Evolutionary conservation across 2,888 invertebrate species (phyloP).

Genomic region (Pyrochroa serraticornis): DNA sequence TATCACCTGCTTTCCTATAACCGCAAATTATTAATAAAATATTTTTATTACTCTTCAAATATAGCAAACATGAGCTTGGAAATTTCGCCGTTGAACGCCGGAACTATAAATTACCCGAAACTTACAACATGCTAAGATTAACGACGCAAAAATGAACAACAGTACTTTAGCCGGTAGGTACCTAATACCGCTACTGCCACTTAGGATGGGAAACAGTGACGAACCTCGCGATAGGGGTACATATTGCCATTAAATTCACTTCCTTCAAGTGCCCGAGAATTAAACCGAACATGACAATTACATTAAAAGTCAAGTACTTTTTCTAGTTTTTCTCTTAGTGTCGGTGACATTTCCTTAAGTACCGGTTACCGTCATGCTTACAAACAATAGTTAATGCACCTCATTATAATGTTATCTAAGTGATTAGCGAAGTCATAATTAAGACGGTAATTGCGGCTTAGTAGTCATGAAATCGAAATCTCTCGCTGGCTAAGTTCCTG

Average conservation of each 20-base stretch:
- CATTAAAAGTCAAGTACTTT: conserved; percentile 51
- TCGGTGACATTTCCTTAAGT: conserved; percentile 45
- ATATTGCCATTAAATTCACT: conserved; percentile 30
- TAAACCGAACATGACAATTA: conserved; percentile 48
- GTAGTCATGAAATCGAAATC: too few relatives aligned
- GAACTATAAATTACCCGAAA: conserved; percentile 1
- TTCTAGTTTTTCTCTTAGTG: conserved; percentile 46
- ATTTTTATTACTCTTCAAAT: too few relatives aligned
- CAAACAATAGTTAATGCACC: conserved; percentile 42
- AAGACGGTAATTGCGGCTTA: too few relatives aligned
- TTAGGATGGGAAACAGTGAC: background rate
- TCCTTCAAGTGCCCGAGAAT: conserved; percentile 36
- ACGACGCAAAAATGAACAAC: too few relatives aligned
- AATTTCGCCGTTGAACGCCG: background rate
- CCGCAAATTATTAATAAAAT: too few relatives aligned
- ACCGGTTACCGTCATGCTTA: conserved; percentile 39
- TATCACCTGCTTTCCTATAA: too few relatives aligned
- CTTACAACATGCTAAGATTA: background rate
- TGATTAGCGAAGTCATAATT: background rate
- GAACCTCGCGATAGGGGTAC: too few relatives aligned
- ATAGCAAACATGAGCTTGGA: background rate
- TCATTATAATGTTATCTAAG: conserved; percentile 45
- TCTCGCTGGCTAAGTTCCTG: too few relatives aligned
- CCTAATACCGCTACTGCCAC: background rate
- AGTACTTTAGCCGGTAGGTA: background rate